These are phyloP conservation scores for Platerodrilus igneus DNA, from an alignment of 2,888 invertebrate genomes.

Conservation along the genomic window DNA sequence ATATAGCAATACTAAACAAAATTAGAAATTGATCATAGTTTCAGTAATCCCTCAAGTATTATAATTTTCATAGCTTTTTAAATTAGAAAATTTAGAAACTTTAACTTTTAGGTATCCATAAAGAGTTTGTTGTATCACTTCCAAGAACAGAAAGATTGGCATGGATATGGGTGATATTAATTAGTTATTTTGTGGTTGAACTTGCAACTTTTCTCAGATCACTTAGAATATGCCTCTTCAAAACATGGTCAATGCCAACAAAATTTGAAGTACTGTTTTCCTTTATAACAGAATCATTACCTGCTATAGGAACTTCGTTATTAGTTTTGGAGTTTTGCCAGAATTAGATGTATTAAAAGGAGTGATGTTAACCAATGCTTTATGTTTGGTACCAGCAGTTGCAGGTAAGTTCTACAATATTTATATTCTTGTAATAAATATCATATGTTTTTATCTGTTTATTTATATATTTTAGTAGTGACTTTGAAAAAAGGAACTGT, in stretches of 20 bases:
- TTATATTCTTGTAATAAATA: too few relatives aligned
- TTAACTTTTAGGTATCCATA: conserved; percentile 57
- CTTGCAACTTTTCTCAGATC: conserved; percentile 67
- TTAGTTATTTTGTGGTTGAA: conserved; percentile 75
- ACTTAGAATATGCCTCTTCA: conserved; percentile 68
- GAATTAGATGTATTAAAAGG: conserved; percentile 76
- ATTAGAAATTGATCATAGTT: too few relatives aligned
- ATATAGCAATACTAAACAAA: too few relatives aligned
- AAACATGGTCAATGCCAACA: conserved; percentile 58
- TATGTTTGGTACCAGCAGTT: conserved; percentile 72
- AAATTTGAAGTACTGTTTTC: conserved; percentile 54
- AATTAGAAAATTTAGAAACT: too few relatives aligned
- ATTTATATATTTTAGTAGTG: too few relatives aligned
- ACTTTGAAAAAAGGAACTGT: too few relatives aligned
- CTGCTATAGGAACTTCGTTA: conserved; percentile 71
- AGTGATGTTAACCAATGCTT: conserved; percentile 77
- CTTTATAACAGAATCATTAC: conserved; percentile 70
- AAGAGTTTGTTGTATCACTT: conserved; percentile 58
- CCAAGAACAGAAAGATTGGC: conserved; percentile 62
- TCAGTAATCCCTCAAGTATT: too few relatives aligned
- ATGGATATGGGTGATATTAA: conserved; percentile 78
- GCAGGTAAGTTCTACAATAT: conserved; percentile 63
- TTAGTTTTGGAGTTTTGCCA: conserved; percentile 74
- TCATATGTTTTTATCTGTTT: too few relatives aligned
- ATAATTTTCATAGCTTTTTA: too few relatives aligned